phyloP scores from a whole-genome alignment of 2,113 vertebrate species.

The Caretta caretta region DNA sequence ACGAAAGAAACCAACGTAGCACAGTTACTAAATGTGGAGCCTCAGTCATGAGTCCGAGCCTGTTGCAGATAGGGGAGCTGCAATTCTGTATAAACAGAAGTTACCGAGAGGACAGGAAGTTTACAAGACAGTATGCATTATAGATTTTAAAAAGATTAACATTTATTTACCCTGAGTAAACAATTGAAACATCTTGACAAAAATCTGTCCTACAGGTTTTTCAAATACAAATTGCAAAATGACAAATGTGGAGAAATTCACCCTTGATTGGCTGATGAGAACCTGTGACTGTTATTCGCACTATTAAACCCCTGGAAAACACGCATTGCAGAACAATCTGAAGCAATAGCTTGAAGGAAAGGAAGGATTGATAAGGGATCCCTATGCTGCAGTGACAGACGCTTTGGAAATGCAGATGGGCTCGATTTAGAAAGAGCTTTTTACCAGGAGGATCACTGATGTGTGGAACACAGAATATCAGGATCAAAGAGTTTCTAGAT shows the following conservation, averaged over 20 bases:
- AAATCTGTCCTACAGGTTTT: not conserved
- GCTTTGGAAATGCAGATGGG: not conserved
- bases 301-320: slow-evolving; percentile 18
- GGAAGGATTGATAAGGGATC: not conserved
- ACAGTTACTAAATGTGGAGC: not conserved
- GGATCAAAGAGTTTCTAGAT: not conserved
- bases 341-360: not conserved
- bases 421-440: not conserved
- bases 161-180: slow-evolving; percentile 31
- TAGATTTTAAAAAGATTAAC: slow-evolving; percentile 22
- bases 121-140: not conserved
- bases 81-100: slow-evolving; percentile 1
- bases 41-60: slow-evolving; percentile 1
- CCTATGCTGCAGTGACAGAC: not conserved
- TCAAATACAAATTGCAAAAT: slow-evolving; percentile 11
- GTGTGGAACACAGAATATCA: not conserved
- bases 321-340: not conserved
- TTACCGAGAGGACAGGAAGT: not conserved
- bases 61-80: not conserved
- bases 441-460: not conserved
- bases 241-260: not conserved
- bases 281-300: slow-evolving; percentile 24
- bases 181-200: slow-evolving; percentile 29
- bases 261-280: slow-evolving; percentile 42
- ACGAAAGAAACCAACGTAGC: not conserved